Conservation (phyloP, 2,888 invertebrate genomes). For the Zygogramma bicolorata region DNA sequence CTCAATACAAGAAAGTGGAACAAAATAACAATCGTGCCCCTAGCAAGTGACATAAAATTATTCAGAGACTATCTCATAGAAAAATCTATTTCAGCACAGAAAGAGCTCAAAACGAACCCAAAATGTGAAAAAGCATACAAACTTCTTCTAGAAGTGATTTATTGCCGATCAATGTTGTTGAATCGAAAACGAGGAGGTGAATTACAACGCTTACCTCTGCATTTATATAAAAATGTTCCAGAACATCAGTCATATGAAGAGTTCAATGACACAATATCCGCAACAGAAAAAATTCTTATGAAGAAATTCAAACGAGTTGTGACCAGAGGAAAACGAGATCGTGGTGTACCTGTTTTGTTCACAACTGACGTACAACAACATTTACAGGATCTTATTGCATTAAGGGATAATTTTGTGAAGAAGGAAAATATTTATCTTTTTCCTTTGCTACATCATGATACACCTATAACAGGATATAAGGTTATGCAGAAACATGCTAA, state of each 20-base stretch:
- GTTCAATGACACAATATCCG: constrained; percentile 40
- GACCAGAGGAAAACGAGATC: constrained; percentile 44
- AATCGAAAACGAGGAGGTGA: constrained; percentile 50
- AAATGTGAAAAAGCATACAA: constrained; percentile 26
- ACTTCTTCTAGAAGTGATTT: constrained; percentile 45
- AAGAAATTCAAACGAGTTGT: constrained; percentile 45
- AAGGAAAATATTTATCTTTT: constrained; percentile 30
- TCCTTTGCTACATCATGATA: constrained; percentile 9
- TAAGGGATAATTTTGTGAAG: constrained; percentile 35
- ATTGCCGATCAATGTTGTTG: constrained; percentile 45
- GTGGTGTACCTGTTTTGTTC: constrained; percentile 46
- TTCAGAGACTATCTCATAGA: constrained; percentile 32
- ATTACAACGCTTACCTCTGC: constrained; percentile 43
- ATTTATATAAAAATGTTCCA: constrained; percentile 30
- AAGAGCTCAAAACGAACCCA: constrained; percentile 12
- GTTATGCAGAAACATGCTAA: constrained; percentile 27
- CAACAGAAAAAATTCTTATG: constrained; percentile 35
- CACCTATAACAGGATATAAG: constrained; percentile 25
- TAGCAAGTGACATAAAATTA: constrained; percentile 44
- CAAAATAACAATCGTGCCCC: constrained; percentile 42
- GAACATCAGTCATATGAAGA: constrained; percentile 43
- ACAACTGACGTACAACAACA: constrained; percentile 41
- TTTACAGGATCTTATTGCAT: constrained; percentile 28
- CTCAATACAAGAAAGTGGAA: constrained; percentile 44
- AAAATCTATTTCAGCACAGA: constrained; percentile 15